Evolutionary conservation across 2,888 invertebrate genomes (phyloP), one percentile per base, ranked within the genome.

Genomic region (Drosophila maculinotata): DNA sequence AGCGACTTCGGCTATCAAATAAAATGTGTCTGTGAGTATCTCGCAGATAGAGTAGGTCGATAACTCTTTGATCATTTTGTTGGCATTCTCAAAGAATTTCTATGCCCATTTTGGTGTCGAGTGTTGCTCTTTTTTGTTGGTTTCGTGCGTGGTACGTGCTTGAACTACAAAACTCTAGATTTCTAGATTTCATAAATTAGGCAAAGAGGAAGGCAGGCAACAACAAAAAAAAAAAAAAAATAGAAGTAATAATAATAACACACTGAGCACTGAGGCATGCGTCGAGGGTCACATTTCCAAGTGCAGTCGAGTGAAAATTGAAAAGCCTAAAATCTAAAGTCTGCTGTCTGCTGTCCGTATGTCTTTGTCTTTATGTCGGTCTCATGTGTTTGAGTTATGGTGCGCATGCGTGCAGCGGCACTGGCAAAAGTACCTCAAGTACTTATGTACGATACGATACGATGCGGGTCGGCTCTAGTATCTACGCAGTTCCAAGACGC

Each of bases 341-440:
- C 10, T 7, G n/a, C n/a, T n/a, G n/a, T n/a, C n/a, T n/a, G n/a
- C n/a, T n/a, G n/a, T n/a, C n/a, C n/a, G n/a, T n/a, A n/a, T n/a
- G n/a, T n/a, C n/a, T n/a, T n/a, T n/a, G n/a, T n/a, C n/a, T n/a
- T n/a, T n/a, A n/a, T n/a, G 25, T 15, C 31, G 39, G 26, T 12
- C 52, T 74, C 80, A 81, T 81, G 52, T 83, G 83, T 74, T 66
- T 87, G 80, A 84, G 66, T 87, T 84, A 87, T 87, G 79, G 56
- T 77, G 67, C 80, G 76, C 85, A 85, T 80, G 85, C 85, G 87
- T 80, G 83, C 72, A 51, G 59, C 41, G 45, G 31, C 23, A 38
- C 48, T 38, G 58, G 57, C 28, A 52, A 67, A 67, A 62, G 52
- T 72, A 68, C 53, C 63, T 63, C 14, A 68, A 71, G 73, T 57